Percentiles rank a stretch among this genome's conserved stretches.
These are phyloP conservation scores for Dryococelus australis DNA, from an alignment of 2,888 invertebrate genomes.

Conservation along the genomic window DNA sequence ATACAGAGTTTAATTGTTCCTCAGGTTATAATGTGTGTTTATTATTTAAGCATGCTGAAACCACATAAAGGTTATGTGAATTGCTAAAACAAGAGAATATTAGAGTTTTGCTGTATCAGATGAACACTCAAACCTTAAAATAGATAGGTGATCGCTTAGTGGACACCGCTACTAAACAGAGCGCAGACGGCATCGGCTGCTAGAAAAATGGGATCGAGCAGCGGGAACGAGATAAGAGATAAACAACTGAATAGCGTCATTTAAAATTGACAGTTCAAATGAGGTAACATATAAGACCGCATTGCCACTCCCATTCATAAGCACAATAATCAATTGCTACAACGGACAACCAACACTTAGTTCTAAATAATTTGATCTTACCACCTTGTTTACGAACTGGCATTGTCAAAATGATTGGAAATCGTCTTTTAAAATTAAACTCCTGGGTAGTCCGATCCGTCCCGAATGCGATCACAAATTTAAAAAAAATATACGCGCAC, in stretches of 20 bases:
- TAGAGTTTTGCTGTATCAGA: neutral
- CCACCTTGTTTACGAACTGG: slow-evolving; percentile 80
- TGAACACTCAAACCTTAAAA: neutral
- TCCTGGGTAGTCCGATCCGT: slow-evolving; percentile 27
- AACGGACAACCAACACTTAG: slow-evolving; percentile 44
- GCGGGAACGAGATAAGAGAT: slow-evolving; percentile 28
- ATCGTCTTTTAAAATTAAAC: slow-evolving; percentile 23
- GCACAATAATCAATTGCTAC: slow-evolving; percentile 29
- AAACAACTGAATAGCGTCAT: slow-evolving; percentile 30
- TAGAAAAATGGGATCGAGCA: neutral
- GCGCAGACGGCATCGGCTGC: slow-evolving; percentile 4
- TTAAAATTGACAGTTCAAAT: slow-evolving; percentile 39
- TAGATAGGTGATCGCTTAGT: too few relatives aligned
- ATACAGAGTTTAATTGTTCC: too few relatives aligned
- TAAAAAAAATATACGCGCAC: slow-evolving; percentile 39
- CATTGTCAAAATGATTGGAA: slow-evolving; percentile 59
- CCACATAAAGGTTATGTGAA: too few relatives aligned
- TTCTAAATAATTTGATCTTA: slow-evolving; percentile 56
- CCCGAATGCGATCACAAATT: slow-evolving; percentile 12
- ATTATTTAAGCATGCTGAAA: too few relatives aligned
- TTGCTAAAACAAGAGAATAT: too few relatives aligned
- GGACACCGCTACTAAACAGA: neutral
- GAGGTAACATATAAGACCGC: slow-evolving; percentile 28
- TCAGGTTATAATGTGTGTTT: too few relatives aligned
- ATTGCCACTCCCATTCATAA: slow-evolving; percentile 40